Conservation (phyloP, 2,888 invertebrate species). For the Plebejus anna region DNA sequence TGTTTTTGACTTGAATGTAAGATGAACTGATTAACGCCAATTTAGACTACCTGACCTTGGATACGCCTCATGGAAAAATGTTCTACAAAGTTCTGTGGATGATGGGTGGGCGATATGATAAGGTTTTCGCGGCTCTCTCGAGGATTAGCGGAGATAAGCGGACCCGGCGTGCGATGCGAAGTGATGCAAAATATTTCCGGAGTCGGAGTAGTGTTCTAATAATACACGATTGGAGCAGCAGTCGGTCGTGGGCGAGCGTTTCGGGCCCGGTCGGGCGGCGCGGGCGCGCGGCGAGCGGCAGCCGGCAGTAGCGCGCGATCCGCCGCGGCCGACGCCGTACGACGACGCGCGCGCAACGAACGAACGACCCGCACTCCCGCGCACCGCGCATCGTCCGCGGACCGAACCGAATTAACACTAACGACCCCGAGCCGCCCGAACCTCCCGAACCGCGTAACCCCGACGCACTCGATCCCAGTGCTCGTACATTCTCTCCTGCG, state of each 20-base stretch:
- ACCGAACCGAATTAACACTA: constrained; percentile 53
- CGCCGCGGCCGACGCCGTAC: constrained; percentile 77
- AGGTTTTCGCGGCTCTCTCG: constrained; percentile 38
- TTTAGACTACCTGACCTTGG: background rate
- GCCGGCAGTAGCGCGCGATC: constrained; percentile 77
- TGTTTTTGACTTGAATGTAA: background rate
- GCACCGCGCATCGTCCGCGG: constrained; percentile 49
- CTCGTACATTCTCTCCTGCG: constrained; percentile 48
- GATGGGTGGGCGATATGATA: background rate
- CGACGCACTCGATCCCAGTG: constrained; percentile 47
- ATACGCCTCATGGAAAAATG: background rate
- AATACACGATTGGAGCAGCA: constrained; percentile 68
- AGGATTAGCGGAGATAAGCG: constrained; percentile 66
- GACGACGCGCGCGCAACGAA: constrained; percentile 78
- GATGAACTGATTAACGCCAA: background rate
- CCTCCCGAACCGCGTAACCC: constrained; percentile 46
- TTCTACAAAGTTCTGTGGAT: background rate
- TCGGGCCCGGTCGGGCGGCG: constrained; percentile 62
- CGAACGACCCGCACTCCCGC: constrained; percentile 79
- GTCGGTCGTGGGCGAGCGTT: constrained; percentile 76
- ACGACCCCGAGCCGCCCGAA: constrained; percentile 57
- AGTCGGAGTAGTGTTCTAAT: constrained; percentile 78
- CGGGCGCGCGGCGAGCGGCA: constrained; percentile 49
- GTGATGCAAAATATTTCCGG: constrained; percentile 80
- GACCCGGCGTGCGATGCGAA: constrained; percentile 69